These are phyloP conservation scores for Bradypus variegatus DNA, from an alignment of 2,797 vertebrate species.

Conservation along the genomic window DNA sequence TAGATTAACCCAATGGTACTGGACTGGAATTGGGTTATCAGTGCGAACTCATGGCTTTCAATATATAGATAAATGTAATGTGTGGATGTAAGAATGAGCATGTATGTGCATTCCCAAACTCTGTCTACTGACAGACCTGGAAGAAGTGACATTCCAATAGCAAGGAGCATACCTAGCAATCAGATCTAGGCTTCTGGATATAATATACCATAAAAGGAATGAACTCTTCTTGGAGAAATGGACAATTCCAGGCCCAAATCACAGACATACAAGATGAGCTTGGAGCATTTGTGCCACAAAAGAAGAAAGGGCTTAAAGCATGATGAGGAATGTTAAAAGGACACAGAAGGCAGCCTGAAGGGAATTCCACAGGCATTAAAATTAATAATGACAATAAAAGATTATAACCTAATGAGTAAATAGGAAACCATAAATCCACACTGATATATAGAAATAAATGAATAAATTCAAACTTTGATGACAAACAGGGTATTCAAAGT, in stretches of 20 bases:
- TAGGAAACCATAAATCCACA: not conserved
- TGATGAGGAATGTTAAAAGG: not conserved
- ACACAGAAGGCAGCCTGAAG: not conserved
- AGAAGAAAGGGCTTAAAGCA: not conserved
- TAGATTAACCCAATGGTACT: not conserved
- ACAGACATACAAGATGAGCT: not conserved
- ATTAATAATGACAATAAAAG: not conserved
- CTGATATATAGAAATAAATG: not conserved
- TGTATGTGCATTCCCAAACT: not conserved
- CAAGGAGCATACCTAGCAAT: not conserved
- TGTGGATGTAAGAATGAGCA: not conserved
- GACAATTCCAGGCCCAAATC: not conserved
- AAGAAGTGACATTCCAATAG: not conserved
- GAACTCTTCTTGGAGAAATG: not conserved
- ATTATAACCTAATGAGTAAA: not conserved
- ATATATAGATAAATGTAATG: not conserved
- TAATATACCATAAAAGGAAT: not conserved
- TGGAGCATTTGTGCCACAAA: not conserved
- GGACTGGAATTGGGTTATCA: not conserved
- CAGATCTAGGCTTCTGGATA: slow-evolving; percentile 17
- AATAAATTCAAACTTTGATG: not conserved
- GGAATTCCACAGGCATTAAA: not conserved
- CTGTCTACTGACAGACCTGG: not conserved
- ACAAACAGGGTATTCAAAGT: not conserved
- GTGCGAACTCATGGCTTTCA: not conserved